Base-by-base conservation (phyloP, 1,140 invertebrate species). In the Metopolophium dirhodum region DNA sequence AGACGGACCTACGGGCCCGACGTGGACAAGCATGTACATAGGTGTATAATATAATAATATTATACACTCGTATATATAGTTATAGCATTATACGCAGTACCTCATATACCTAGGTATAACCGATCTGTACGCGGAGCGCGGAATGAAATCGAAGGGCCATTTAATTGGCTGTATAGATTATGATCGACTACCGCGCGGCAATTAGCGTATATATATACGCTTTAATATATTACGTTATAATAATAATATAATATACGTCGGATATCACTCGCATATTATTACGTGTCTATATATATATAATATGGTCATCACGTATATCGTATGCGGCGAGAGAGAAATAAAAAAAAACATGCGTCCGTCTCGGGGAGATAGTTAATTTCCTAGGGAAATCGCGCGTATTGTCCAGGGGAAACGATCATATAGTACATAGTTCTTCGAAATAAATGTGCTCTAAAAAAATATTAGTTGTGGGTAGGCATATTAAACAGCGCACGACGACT, bases 361-460 rank as follows among this genome's bases (percentile, higher is more conserved):
- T 35, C 35, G 26, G 47, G 86, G 30, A 88, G n/a, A 88, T 88
- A n/a, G 86, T 88, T 51, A 88, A 47, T 51, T 35, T 88, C n/a
- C 30, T 8, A 22, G 86, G 86, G 86, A 88, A 88, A 88, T 88
- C 86, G 86, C n/a, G 7, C 49, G 18, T 1, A 77, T 51, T 18
- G 47, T 22, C 86, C 1, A 14, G 47, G n/a, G 14, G 7, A 49
- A 88, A 88, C 30, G 86, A 47, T 30, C 30, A 51, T 23, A 22
- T 41, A 3, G 41, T 41, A 47, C 18, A 20, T 4, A 2, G 20
- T 30, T 49, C 47, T 51, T 18, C 47, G 7, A n/a, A 51, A 88
- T 18, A 30, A 51, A 30, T 41, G 23, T 6, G 41, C 23, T 9
- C 37, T 41, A 47, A 47, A 47, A 83, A 45, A 86, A 35, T n/a